phyloP scores from a whole-genome alignment of 2,888 invertebrate genomes.

The Hirtodrosophila confusa region DNA sequence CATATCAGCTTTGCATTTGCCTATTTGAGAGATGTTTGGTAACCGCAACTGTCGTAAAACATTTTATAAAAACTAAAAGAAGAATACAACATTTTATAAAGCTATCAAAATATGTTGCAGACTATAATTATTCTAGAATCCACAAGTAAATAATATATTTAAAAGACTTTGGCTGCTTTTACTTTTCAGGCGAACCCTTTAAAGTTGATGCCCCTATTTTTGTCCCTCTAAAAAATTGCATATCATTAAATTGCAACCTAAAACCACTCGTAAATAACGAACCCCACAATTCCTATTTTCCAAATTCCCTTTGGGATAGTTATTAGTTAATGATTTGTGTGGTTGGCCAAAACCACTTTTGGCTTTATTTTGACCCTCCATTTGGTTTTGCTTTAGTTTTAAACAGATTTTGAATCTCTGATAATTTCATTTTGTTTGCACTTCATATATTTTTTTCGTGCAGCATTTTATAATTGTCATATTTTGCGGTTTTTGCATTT shows the following conservation, averaged over 20 bases:
- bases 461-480: constrained; percentile 26
- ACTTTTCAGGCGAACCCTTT: too few species aligned
- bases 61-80: constrained; percentile 5
- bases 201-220: neutral
- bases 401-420: constrained; percentile 33
- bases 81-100: too few species aligned
- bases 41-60: constrained; percentile 45
- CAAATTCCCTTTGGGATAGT: constrained; percentile 36
- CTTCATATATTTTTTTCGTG: constrained; percentile 26
- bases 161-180: too few species aligned
- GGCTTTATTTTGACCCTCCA: constrained; percentile 17
- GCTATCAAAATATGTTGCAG: too few species aligned
- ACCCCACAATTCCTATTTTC: neutral
- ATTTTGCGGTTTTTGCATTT: constrained; percentile 40
- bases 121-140: too few species aligned
- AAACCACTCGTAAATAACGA: constrained; percentile 23
- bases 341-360: constrained; percentile 56
- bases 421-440: constrained; percentile 54
- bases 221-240: constrained; percentile 11
- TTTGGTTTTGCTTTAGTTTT: constrained; percentile 1
- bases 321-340: constrained; percentile 63
- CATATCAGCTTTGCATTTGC: constrained; percentile 60
- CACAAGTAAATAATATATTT: too few species aligned
- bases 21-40: constrained; percentile 53
- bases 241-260: constrained; percentile 15